Base-by-base conservation (phyloP, 2,113 vertebrate species). In the Cyanocitta stelleri region DNA sequence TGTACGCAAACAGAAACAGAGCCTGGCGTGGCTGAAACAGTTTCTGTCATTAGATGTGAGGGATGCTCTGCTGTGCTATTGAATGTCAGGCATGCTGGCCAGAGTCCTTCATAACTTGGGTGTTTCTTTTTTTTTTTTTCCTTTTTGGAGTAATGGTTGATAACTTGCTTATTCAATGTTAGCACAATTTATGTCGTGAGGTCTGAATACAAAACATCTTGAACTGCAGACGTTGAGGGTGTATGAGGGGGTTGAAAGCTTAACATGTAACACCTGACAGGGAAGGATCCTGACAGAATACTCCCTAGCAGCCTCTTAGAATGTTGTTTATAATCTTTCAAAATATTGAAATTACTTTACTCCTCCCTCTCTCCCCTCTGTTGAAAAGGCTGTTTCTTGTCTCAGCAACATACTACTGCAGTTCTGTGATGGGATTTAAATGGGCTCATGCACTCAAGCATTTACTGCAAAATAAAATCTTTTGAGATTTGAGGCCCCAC, bases 231-330 rank as follows among this genome's bases (percentile, higher is more conserved):
- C 20, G 12, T 13, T 0, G 2, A 41, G 52, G 43, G 54, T 39
- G 32, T 78, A 49, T 35, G 10, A 75, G 82, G 51, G 48, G 68
- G 30, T n/a, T 67, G 39, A 86, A 92, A 73, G 17, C 14, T 94
- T 88, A 97, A 92, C 48, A 44, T 67, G 30, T 59, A 80, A 71
- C 82, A 84, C 93, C 87, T 92, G 92, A 90, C 69, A n/a, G 71
- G 87, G 72, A 91, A 83, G 51, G 24, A 17, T 73, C 72, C 52
- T 90, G 85, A 64, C 76, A 86, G 56, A 88, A 39, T 58, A 26
- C 12, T 83, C 51, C 52, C 48, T 73, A 44, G 22, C 49, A 52
- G 54, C 62, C 29, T 87, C 46, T 64, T 82, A 71, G 41, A 62
- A 41, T 52, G 22, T 90, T 92, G 66, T 94, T 87, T 93, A 79